Evolutionary conservation across 2,113 vertebrate genomes (phyloP).

Genomic region (Albula glossodonta): DNA sequence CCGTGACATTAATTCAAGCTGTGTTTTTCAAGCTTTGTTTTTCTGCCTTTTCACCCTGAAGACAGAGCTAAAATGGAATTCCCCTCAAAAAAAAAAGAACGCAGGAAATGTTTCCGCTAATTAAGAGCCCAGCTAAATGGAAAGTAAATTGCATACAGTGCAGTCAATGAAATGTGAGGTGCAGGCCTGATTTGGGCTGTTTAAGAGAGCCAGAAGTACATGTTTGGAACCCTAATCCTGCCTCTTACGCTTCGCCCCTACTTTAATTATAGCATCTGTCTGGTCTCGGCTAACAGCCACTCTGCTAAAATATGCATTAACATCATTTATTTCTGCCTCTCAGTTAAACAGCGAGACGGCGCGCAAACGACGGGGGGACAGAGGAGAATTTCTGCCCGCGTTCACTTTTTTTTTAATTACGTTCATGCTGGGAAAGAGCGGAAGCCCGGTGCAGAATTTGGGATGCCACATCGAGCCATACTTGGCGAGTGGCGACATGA

Average conservation of each 20-base stretch:
- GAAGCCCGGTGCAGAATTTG: no score
- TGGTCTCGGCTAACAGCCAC: neutral
- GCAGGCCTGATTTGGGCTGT: neutral
- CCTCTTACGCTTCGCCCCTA: neutral
- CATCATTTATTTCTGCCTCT: slow-evolving; percentile 13
- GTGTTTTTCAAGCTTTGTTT: no score
- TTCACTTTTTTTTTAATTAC: neutral
- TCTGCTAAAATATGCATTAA: slow-evolving; percentile 9
- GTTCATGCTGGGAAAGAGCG: neutral
- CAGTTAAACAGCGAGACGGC: neutral
- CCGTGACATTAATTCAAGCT: no score
- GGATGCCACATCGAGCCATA: neutral
- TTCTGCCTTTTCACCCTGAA: no score
- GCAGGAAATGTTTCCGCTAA: neutral
- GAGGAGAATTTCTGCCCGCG: neutral
- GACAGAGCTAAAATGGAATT: neutral
- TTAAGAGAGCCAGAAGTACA: neutral
- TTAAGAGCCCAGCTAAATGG: no score
- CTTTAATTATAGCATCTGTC: slow-evolving; percentile 10
- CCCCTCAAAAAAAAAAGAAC: neutral
- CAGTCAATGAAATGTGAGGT: neutral
- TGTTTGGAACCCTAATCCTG: neutral
- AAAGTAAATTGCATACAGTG: neutral
- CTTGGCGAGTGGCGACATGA: neutral
- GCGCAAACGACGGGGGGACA: neutral